Evolutionary conservation across 2,113 vertebrate species (phyloP), one percentile per base, ranked within the genome.

Genomic region (Penelope pileata): DNA sequence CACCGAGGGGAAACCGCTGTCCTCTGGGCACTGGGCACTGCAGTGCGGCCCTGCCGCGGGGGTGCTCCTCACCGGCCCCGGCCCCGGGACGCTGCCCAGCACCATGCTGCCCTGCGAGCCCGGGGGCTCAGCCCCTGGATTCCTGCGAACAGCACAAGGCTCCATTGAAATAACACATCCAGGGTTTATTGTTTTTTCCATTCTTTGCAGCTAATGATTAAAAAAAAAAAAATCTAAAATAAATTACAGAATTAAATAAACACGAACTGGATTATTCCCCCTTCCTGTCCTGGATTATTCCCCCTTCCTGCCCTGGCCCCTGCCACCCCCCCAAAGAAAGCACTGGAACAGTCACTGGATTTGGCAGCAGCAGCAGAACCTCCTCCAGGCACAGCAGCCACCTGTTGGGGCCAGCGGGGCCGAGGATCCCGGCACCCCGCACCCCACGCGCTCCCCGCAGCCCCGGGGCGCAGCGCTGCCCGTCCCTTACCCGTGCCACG

Each of bases 231-330:
- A 92, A 59, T 38, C 93, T 92, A 97, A 97, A 98, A 98, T 98
- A 98, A 98, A 98, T 98, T 98, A 98, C 97, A 98, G 95, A 97
- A 98, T 98, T 98, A 98, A 98, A 98, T 98, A 98, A 98, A 96
- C 94, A 96, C 3, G 16, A 32, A 87, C 91, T 87, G 93, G 94
- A 95, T 93, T 95, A 93, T 77, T 80, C 87, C 73, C n/a, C 82
- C 75, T 89, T 82, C 80, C 83, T 83, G 70, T 45, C 76, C 92
- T 14, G 1, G 47, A n/a, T n/a, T n/a, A n/a, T n/a, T n/a, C n/a
- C n/a, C n/a, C 82, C 75, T 89, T 82, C 80, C 83, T 83, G 70
- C 50, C 76, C 92, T 14, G 1, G 47, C 36, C 85, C 88, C 22
- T 26, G 3, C 81, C 6, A 4, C 54, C 67, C 43, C 43, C 86